Base-by-base conservation (phyloP, 2,888 invertebrate species). In the Drosophila nr. medialis region DNA sequence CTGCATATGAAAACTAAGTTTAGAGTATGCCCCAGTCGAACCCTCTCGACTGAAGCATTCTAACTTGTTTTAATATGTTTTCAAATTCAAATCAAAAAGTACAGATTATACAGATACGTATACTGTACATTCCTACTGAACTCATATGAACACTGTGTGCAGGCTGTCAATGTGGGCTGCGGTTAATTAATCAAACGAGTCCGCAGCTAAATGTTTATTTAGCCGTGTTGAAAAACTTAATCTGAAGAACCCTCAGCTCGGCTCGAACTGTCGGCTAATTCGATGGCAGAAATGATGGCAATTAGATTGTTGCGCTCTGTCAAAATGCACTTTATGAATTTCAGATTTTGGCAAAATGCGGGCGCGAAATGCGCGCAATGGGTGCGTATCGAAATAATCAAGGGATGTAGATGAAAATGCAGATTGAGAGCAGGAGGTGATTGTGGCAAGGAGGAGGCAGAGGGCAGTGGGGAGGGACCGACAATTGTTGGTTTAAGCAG, bases 401-500 rank as follows among this genome's bases (percentile, higher is more conserved):
- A 48, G 51, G 59, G 59, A 74, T 74, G 64, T 15, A 8, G 45
- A 45, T 45, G 45, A 24, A 24, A 15, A 45, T 27, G 45, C 15
- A 24, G 45, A 45, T 45, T 24, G 21, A 45, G 21, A 8, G 45
- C 21, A 4, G 15, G 45, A 45, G 45, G 13, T 45, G 21, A 13
- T 4, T 45, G 42, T 21, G 13, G 0, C 0, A 40, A 49, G n/a
- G 34, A 21, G 24, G n/a, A n/a, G 50, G 30, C 27, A 8, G 13
- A 5, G 13, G 24, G 30, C 18, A 7, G 32, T 72, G 24, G 76
- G 75, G 68, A 64, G 79, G 78, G 85, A 91, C 91, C 92, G 91
- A 92, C 90, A 84, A 86, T 89, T 89, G 91, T 92, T 88, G 91
- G 90, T 92, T 85, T 85, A 80, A 71, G 75, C 88, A 85, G 85